A percentile compares a stretch with the other conserved stretches of the same genome.
Evolutionary conservation across 2,113 vertebrate species (phyloP).

Genomic region (Glaucidium brasilianum): DNA sequence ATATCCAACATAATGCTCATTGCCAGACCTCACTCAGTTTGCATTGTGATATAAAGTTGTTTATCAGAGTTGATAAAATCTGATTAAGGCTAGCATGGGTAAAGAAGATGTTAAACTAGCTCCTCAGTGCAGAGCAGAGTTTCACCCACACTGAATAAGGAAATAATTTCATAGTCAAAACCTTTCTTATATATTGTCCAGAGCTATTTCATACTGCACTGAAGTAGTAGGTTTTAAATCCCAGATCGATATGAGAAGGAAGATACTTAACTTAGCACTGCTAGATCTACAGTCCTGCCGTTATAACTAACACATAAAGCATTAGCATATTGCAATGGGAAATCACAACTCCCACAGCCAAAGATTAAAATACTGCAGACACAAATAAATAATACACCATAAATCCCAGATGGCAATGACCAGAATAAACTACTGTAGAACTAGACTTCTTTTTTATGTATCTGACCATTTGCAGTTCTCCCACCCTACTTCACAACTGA

Average conservation of each 20-base stretch:
- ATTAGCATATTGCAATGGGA: conserved; percentile 46
- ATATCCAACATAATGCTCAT: not conserved
- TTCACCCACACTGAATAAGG: not conserved
- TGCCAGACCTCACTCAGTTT: not conserved
- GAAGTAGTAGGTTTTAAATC: not conserved
- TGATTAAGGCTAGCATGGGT: not conserved
- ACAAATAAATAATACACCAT: not conserved
- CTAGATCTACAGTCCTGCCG: not conserved
- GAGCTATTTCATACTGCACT: not conserved
- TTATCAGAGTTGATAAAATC: not conserved
- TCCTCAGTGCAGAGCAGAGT: not conserved
- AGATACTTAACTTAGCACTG: not conserved
- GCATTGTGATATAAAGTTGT: not conserved
- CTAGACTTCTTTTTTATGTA: not conserved
- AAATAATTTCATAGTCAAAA: not conserved
- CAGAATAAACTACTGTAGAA: not conserved
- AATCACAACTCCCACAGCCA: conserved; percentile 24
- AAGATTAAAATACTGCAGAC: conserved; percentile 15
- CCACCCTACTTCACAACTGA: not conserved
- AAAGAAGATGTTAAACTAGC: not conserved
- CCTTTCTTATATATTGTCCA: not conserved
- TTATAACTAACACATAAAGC: not conserved
- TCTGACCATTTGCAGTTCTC: not conserved
- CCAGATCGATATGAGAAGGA: not conserved
- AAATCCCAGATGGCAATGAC: not conserved